phyloP scores from a whole-genome alignment of 2,888 invertebrate genomes.

The Limnephilus lunatus region DNA sequence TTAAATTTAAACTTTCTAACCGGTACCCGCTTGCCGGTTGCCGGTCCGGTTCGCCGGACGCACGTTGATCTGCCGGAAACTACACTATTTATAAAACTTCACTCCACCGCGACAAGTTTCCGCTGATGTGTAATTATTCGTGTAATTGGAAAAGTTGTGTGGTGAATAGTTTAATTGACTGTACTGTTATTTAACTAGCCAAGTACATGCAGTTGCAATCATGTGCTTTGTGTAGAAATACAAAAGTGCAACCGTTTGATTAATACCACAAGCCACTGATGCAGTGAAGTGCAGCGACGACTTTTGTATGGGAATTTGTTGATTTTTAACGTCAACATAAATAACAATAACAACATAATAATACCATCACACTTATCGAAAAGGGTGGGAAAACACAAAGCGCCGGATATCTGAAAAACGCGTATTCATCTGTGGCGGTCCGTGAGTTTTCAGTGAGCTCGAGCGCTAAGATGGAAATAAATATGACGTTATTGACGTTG shows the following conservation, averaged over 20 bases:
- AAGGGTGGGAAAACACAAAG: too few relatives aligned
- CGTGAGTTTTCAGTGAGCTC: too few relatives aligned
- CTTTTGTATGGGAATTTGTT: background rate
- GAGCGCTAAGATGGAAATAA: too few relatives aligned
- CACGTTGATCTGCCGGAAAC: slow-evolving; percentile 42
- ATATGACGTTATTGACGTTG: too few relatives aligned
- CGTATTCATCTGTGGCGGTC: too few relatives aligned
- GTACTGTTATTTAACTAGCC: background rate
- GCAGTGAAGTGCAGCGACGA: background rate
- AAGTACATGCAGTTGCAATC: background rate
- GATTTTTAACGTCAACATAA: background rate
- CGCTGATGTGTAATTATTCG: background rate
- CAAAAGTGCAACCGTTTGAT: background rate
- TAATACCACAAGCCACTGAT: background rate
- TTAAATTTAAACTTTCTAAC: slow-evolving; percentile 41
- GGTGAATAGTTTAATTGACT: background rate
- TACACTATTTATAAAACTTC: slow-evolving; percentile 37
- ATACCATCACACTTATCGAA: too few relatives aligned
- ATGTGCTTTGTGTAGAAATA: background rate
- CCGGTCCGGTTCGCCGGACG: background rate
- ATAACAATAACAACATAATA: too few relatives aligned
- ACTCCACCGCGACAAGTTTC: background rate
- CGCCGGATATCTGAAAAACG: too few relatives aligned
- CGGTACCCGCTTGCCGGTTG: background rate
- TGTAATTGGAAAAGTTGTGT: background rate